phyloP scores from a whole-genome alignment of 2,888 invertebrate species.

The Dicroscelio sp. region DNA sequence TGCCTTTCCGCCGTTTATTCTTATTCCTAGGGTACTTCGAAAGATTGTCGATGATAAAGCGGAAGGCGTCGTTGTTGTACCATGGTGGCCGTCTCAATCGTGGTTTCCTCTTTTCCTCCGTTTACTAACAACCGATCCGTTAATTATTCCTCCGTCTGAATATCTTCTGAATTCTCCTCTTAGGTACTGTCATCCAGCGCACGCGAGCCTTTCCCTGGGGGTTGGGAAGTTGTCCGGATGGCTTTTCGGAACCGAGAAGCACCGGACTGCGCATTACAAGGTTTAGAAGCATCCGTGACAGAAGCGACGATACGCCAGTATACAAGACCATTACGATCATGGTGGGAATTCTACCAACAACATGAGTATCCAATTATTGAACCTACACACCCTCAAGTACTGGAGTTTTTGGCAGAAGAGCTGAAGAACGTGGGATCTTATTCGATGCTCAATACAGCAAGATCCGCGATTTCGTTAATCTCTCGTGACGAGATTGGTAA shows the following conservation, averaged over 20 bases:
- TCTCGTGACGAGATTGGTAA: background rate
- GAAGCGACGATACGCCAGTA: background rate
- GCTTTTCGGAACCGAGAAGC: background rate
- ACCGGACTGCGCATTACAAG: background rate
- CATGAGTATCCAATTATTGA: background rate
- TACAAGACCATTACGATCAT: background rate
- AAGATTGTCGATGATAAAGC: background rate
- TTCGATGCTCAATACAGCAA: background rate
- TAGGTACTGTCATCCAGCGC: background rate
- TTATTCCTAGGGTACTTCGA: background rate
- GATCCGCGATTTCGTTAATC: background rate
- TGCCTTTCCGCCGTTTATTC: constrained; percentile 2
- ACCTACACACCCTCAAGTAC: background rate
- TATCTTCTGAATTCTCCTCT: background rate
- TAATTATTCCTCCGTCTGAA: background rate
- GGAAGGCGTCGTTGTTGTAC: background rate
- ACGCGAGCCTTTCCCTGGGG: background rate
- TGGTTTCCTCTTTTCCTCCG: background rate
- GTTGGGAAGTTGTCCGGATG: background rate
- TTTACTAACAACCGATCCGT: background rate
- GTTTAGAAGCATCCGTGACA: background rate
- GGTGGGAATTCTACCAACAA: background rate
- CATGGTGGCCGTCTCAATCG: background rate
- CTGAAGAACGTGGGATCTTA: background rate
- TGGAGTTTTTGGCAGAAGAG: background rate